Evolutionary conservation across 2,113 vertebrate species (phyloP).

Genomic region (Boulengeromyrus knoepffleri): DNA sequence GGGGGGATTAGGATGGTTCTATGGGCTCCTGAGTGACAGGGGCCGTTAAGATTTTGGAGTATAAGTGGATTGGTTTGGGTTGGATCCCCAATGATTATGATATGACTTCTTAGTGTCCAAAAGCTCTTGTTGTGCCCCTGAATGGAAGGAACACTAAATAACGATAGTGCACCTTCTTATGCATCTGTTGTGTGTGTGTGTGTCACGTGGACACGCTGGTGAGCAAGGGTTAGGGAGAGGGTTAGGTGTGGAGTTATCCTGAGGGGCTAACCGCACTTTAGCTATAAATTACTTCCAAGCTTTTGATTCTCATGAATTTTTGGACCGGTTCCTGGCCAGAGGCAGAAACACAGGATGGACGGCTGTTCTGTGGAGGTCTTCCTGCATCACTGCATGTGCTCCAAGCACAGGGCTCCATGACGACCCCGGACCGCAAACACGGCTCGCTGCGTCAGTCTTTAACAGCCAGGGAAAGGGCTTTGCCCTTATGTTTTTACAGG

Average conservation of each 20-base stretch:
- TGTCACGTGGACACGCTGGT: not conserved
- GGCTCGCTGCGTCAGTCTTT: not conserved
- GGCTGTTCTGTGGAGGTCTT: not conserved
- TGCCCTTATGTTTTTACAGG: not conserved
- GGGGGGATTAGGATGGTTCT: not conserved
- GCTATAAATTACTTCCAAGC: not conserved
- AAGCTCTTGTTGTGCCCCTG: not conserved
- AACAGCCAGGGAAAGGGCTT: not conserved
- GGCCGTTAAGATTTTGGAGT: not conserved
- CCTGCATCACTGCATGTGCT: not conserved
- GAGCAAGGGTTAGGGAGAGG: not conserved
- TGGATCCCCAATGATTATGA: not conserved
- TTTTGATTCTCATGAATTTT: not conserved
- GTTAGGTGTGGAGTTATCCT: not conserved
- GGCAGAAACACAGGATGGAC: not conserved
- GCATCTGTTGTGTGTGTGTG: not conserved
- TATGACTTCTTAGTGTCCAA: not conserved
- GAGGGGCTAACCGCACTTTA: not conserved
- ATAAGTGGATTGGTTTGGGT: not conserved
- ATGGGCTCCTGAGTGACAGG: not conserved
- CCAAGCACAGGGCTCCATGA: not conserved
- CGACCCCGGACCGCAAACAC: not conserved
- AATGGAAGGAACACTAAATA: not conserved
- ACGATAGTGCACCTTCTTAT: not conserved
- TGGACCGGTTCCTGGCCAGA: not conserved